A percentile compares a stretch with the other conserved stretches of the same genome.
Conservation (phyloP, 2,797 vertebrate species). For the Sciaenops ocellatus region DNA sequence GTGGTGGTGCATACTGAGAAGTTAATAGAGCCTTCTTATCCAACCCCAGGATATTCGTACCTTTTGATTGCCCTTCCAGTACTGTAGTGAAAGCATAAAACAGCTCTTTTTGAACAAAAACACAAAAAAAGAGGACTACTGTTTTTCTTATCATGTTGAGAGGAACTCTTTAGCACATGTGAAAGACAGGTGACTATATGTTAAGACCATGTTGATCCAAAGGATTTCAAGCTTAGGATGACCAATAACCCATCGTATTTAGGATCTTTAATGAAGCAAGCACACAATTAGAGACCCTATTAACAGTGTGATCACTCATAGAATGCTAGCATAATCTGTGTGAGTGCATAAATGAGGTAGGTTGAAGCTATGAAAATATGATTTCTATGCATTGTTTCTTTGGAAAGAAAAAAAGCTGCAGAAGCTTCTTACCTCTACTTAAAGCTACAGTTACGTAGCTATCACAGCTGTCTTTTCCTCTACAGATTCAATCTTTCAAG, state of each 20-base stretch:
- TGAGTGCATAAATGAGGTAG: neutral
- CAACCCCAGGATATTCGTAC: constrained; percentile 59
- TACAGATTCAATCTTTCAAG: constrained; percentile 33
- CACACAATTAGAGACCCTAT: neutral
- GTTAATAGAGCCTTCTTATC: constrained; percentile 78
- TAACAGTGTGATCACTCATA: neutral
- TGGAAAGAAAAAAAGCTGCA: too few species aligned
- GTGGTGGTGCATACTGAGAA: constrained; percentile 75
- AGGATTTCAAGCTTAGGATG: neutral
- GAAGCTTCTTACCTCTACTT: too few species aligned
- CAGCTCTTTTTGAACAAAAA: constrained; percentile 69
- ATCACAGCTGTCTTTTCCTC: too few species aligned
- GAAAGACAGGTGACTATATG: neutral
- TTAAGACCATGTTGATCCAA: neutral
- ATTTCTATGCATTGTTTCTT: neutral
- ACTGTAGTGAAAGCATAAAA: constrained; percentile 46
- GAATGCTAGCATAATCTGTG: neutral
- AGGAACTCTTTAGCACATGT: neutral
- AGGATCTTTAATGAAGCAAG: neutral
- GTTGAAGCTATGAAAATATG: neutral
- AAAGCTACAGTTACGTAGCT: too few species aligned
- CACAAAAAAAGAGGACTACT: constrained; percentile 75
- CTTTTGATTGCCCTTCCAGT: constrained; percentile 64
- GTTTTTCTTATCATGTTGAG: neutral
- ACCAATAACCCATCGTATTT: neutral